Percentiles rank a stretch among this genome's conserved stretches.
phyloP scores from a whole-genome alignment of 2,888 invertebrate species.

The Achlya flavicornis region DNA sequence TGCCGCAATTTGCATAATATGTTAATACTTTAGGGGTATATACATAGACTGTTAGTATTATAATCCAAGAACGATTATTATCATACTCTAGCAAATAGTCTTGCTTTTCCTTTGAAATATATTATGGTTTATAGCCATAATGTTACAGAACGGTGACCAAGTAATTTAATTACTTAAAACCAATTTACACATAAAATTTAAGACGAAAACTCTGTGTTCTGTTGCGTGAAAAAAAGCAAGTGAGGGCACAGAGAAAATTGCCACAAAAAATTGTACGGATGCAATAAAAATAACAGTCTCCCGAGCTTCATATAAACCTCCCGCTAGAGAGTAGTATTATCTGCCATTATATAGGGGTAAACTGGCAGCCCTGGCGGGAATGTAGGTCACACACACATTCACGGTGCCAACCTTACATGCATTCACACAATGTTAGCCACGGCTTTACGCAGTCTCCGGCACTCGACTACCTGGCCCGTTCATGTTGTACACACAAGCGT shows the following conservation, averaged over 20 bases:
- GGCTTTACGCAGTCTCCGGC: constrained; percentile 35
- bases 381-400: constrained; percentile 71
- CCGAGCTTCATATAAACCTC: constrained; percentile 47
- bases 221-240: neutral
- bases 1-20: neutral
- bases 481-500: constrained; percentile 42
- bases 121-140: neutral
- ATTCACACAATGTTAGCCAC: constrained; percentile 12
- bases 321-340: constrained; percentile 43
- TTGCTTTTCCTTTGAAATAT: too few relatives aligned
- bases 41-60: neutral
- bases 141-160: neutral
- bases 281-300: constrained; percentile 50
- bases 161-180: neutral
- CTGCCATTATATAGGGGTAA: constrained; percentile 40
- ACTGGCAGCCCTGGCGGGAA: constrained; percentile 47
- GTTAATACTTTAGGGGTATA: neutral
- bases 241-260: neutral
- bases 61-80: neutral
- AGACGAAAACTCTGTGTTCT: neutral
- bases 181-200: neutral
- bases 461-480: constrained; percentile 54
- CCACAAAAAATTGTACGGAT: constrained; percentile 6
- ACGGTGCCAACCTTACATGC: constrained; percentile 24
- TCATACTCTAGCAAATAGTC: too few relatives aligned